These are phyloP conservation scores for Cotesia congregata DNA, from an alignment of 2,888 invertebrate genomes.

Conservation along the genomic window DNA sequence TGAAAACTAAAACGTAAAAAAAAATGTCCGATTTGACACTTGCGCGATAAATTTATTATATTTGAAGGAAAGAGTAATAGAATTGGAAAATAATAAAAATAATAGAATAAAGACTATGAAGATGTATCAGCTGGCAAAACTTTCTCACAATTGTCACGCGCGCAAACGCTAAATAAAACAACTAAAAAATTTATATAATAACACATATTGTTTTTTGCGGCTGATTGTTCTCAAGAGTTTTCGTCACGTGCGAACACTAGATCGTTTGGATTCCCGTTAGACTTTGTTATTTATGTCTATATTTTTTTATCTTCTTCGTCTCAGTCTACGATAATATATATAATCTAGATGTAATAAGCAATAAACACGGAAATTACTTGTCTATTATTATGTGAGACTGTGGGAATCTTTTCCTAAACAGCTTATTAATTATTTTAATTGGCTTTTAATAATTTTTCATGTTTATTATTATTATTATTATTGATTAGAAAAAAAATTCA, in stretches of 20 bases:
- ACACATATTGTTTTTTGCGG: slow-evolving; percentile 30
- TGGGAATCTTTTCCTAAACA: neutral
- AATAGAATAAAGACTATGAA: neutral
- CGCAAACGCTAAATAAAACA: neutral
- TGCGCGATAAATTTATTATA: neutral
- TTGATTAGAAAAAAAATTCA: too few species aligned
- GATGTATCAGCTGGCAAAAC: neutral
- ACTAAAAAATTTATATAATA: slow-evolving; percentile 23
- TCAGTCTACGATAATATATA: neutral
- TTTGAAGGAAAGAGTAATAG: neutral
- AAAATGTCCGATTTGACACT: neutral
- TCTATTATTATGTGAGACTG: neutral
- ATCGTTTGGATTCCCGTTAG: slow-evolving; percentile 29
- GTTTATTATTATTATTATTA: too few species aligned
- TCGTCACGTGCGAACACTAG: slow-evolving; percentile 36
- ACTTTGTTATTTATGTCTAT: slow-evolving; percentile 17
- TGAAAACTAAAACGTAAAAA: too few species aligned
- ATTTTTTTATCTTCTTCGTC: neutral
- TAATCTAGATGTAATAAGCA: slow-evolving; percentile 13
- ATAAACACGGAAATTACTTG: slow-evolving; percentile 23
- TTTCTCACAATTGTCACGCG: slow-evolving; percentile 36
- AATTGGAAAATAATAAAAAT: neutral
- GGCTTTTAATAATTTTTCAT: neutral
- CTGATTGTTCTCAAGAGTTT: slow-evolving; percentile 37
- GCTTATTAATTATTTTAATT: too few species aligned